Evolutionary conservation across 2,113 vertebrate genomes (phyloP).

Genomic region (Phylloscopus trochiloides): DNA sequence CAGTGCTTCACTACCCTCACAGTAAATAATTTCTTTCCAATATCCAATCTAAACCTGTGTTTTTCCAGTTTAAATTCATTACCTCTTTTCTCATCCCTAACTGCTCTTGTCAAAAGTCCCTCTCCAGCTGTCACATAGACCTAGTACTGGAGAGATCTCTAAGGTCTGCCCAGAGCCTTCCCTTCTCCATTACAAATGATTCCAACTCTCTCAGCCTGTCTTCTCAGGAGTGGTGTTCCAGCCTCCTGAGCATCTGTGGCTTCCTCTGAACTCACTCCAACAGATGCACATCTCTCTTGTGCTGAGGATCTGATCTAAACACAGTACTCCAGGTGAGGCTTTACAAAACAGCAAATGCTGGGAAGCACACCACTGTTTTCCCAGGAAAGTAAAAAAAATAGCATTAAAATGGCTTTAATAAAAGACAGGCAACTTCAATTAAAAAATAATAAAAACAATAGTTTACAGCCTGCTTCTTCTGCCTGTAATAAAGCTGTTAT

Average conservation of each 20-base stretch:
- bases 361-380: neutral
- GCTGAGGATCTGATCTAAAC: accelerated
- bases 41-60: neutral
- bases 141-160: neutral
- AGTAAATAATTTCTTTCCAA: neutral
- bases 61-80: neutral
- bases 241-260: neutral
- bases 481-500: conserved; percentile 3
- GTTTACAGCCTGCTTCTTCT: neutral
- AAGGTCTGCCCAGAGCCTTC: neutral
- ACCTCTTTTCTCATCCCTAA: neutral
- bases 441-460: neutral
- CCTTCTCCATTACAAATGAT: neutral
- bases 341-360: neutral
- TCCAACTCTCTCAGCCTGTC: neutral
- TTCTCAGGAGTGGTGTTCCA: neutral
- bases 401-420: neutral
- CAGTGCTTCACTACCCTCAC: neutral
- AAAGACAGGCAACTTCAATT: neutral
- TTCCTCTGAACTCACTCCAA: neutral
- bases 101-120: neutral
- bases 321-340: neutral
- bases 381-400: neutral
- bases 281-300: neutral
- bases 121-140: neutral